These are phyloP conservation scores for Falco peregrinus DNA, from an alignment of 2,797 vertebrate species.

Conservation along the genomic window DNA sequence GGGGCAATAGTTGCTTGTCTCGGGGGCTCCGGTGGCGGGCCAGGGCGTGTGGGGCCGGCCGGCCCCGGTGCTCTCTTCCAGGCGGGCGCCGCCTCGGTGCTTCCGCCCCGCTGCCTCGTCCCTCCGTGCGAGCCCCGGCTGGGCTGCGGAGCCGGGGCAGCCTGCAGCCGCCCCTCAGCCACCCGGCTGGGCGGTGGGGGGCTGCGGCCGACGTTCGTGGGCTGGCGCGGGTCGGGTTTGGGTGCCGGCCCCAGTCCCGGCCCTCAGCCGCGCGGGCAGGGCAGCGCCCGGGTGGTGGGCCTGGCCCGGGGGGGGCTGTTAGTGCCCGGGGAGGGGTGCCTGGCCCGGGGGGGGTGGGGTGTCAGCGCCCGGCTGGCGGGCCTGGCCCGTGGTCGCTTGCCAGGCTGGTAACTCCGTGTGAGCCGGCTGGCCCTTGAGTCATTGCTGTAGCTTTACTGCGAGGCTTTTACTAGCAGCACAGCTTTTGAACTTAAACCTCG, in stretches of 20 bases:
- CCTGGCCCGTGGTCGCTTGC: background rate
- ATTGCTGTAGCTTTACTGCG: accelerated
- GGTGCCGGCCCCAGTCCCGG: background rate
- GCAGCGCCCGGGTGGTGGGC: background rate
- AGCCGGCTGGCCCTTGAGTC: background rate
- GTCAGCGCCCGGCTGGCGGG: no score
- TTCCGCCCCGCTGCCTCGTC: no score
- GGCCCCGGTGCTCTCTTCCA: no score
- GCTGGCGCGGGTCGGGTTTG: background rate
- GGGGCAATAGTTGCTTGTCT: no score
- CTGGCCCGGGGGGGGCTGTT: no score
- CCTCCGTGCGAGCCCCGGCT: background rate
- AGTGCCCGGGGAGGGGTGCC: no score
- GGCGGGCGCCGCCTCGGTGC: background rate
- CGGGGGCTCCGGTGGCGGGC: background rate
- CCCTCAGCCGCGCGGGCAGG: no score
- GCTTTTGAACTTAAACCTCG: background rate
- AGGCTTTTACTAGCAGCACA: background rate
- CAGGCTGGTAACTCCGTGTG: accelerated
- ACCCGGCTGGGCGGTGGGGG: background rate
- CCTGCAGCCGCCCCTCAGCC: no score
- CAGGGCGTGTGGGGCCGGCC: background rate
- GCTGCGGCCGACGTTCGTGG: accelerated
- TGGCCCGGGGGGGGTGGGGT: no score
- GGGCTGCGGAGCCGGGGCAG: background rate